Conservation (phyloP, 2,797 vertebrate species). For the Astyanax mexicanus region DNA sequence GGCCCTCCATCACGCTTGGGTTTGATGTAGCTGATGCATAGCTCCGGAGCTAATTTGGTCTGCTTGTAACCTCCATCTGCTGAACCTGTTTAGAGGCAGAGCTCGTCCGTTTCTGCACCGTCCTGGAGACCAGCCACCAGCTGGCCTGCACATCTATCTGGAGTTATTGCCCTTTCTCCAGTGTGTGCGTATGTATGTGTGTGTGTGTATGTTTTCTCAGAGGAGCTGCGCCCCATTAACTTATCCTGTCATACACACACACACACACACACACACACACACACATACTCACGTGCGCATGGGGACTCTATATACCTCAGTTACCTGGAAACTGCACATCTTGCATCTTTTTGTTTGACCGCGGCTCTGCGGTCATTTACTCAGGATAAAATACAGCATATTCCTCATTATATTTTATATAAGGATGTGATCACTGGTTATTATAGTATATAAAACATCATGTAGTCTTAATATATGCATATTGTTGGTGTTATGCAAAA, state of each 20-base stretch:
- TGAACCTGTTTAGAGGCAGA: constrained; percentile 14
- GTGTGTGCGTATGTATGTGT: constrained; percentile 58
- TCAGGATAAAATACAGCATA: constrained; percentile 2
- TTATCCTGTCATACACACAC: constrained; percentile 53
- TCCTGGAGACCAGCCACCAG: constrained; percentile 63
- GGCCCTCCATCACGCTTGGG: not conserved
- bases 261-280: constrained; percentile 37
- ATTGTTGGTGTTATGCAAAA: too few relatives aligned
- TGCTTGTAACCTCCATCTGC: constrained; percentile 24
- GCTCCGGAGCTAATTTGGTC: constrained; percentile 17
- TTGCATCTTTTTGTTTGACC: constrained; percentile 64
- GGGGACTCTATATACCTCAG: constrained; percentile 46
- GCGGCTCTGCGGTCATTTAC: constrained; percentile 22
- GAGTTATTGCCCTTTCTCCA: constrained; percentile 41
- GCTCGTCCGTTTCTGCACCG: constrained; percentile 11
- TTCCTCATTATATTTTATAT: not conserved
- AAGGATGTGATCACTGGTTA: not conserved
- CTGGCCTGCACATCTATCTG: constrained; percentile 66
- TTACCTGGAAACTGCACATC: constrained; percentile 73
- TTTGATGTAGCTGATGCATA: constrained; percentile 13
- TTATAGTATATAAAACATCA: too few relatives aligned
- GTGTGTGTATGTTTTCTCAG: constrained; percentile 57
- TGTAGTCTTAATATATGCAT: too few relatives aligned
- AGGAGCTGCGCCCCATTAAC: constrained; percentile 71
- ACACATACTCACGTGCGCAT: too few relatives aligned